These are phyloP conservation scores for Cremastinae sp. DNA, from an alignment of 2,888 invertebrate species.

Conservation along the genomic window DNA sequence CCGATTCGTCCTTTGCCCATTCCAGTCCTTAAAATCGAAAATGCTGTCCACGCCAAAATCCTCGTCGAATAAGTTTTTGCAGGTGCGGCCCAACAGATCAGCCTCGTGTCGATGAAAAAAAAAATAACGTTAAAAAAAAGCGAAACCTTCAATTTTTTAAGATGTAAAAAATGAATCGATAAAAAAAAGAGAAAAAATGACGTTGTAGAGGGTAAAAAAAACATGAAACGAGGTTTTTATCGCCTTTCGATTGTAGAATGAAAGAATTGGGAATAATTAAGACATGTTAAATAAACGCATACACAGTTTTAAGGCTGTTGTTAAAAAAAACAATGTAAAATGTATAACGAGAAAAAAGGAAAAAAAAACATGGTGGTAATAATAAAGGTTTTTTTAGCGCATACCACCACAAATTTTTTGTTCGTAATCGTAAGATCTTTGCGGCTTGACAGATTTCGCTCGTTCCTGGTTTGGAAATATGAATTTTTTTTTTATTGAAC, in stretches of 20 bases:
- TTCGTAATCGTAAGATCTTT: too few relatives aligned
- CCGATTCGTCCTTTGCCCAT: slow-evolving; percentile 21
- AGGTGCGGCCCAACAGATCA: slow-evolving; percentile 78
- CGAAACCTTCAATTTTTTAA: slow-evolving; percentile 53
- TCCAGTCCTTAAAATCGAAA: slow-evolving; percentile 19
- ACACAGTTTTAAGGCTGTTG: slow-evolving; percentile 47
- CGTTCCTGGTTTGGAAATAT: too few relatives aligned
- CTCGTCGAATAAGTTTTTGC: slow-evolving; percentile 78
- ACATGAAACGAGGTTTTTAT: slow-evolving; percentile 53
- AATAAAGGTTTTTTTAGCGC: slow-evolving; percentile 57
- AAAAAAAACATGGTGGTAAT: slow-evolving; percentile 43
- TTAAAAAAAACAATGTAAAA: slow-evolving; percentile 58
- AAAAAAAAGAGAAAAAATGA: slow-evolving; percentile 39
- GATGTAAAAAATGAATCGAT: slow-evolving; percentile 45
- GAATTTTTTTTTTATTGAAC: too few relatives aligned
- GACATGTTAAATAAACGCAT: slow-evolving; percentile 35
- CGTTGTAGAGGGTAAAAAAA: slow-evolving; percentile 31
- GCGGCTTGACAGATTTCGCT: too few relatives aligned
- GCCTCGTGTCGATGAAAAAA: slow-evolving; percentile 64
- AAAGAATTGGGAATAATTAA: slow-evolving; percentile 55
- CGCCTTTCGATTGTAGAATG: slow-evolving; percentile 49
- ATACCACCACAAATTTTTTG: slow-evolving; percentile 24
- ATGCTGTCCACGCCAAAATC: slow-evolving; percentile 47
- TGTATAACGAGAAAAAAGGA: slow-evolving; percentile 52
- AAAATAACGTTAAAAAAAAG: slow-evolving; percentile 20